Percentiles rank a stretch among this genome's conserved stretches.
phyloP scores from a whole-genome alignment of 2,888 invertebrate genomes.

The Drosophila cognata region DNA sequence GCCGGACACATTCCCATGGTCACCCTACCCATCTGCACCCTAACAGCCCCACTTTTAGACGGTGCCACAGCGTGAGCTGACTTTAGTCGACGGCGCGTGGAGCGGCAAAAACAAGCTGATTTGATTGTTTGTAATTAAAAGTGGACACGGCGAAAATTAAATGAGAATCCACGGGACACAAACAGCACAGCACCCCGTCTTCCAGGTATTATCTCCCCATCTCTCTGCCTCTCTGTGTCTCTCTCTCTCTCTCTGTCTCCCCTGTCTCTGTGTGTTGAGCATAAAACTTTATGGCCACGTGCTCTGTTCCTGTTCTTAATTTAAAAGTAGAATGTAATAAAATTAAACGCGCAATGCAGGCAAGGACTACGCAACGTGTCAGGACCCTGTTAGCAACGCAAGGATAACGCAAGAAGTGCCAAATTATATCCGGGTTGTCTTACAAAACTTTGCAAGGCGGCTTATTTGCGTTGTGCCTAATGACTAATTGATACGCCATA shows the following conservation, averaged over 20 bases:
- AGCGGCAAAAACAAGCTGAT: constrained; percentile 69
- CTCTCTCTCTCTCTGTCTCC: background rate
- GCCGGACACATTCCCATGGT: constrained; percentile 3
- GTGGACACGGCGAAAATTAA: constrained; percentile 75
- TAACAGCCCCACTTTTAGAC: background rate
- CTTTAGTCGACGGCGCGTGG: constrained; percentile 24
- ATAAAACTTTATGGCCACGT: constrained; percentile 73
- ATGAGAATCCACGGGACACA: constrained; percentile 60
- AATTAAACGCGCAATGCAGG: constrained; percentile 36
- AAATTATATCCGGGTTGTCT: constrained; percentile 37
- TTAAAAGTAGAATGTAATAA: constrained; percentile 71
- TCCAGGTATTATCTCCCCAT: constrained; percentile 6
- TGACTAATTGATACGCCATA: constrained; percentile 55
- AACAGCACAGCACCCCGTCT: constrained; percentile 8
- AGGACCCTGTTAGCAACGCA: constrained; percentile 5
- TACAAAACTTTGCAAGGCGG: constrained; percentile 31
- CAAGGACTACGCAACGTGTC: constrained; percentile 33
- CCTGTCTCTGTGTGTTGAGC: constrained; percentile 16
- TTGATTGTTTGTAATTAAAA: constrained; percentile 83
- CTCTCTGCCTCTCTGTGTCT: background rate
- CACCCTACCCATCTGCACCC: background rate
- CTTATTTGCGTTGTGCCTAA: constrained; percentile 46
- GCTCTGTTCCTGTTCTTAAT: constrained; percentile 56
- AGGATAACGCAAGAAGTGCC: constrained; percentile 7
- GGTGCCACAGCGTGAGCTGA: constrained; percentile 13